Evolutionary conservation across 1,140 invertebrate species (phyloP), one percentile per base, ranked within the genome.

Genomic region (Hylaeus anthracinus): DNA sequence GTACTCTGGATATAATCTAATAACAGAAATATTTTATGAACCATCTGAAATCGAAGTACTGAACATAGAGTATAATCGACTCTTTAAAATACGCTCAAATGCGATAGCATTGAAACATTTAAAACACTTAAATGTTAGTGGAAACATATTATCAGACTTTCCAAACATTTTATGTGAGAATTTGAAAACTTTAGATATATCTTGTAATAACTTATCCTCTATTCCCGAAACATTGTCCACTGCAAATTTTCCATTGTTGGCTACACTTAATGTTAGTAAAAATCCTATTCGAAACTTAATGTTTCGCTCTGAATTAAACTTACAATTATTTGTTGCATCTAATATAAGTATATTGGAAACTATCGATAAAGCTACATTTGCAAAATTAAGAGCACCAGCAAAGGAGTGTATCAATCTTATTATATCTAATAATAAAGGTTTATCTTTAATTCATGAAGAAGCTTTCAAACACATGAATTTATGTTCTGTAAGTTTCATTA

Each of bases 171-270:
- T 64, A 55, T 69, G 89, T 15, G n/a, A 83, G 3, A 78, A 78
- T 10, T 83, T 95, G 15, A 91, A 92, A 90, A 92, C 90, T 45
- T 69, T 95, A 5, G 94, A 95, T 83, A 72, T 95, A 8, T 95
- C 94, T 0, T 90, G 93, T 70, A 95, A 95, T 84, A 92, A 93
- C 73, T 86, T 95, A 43, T 82, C 85, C 56, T 64, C 26, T 26
- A 85, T 93, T 70, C 90, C 92, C 37, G 43, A 85, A 73, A 73
- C 79, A 45, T 61, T 93, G 51, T 90, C 83, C 43, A 64, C 14
- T 8, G 41, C 89, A 10, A 90, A 91, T 82, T 90, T 87, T 63
- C 92, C 92, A 12, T 39, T 51, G 55, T 76, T 93, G 43, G 72
- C 74, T 14, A 82, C 74, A 37, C 85, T 93, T 9, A 66, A 82